Evolutionary conservation across 2,888 invertebrate species (phyloP), one percentile per base, ranked within the genome.

Genomic region (Acleris holmiana): DNA sequence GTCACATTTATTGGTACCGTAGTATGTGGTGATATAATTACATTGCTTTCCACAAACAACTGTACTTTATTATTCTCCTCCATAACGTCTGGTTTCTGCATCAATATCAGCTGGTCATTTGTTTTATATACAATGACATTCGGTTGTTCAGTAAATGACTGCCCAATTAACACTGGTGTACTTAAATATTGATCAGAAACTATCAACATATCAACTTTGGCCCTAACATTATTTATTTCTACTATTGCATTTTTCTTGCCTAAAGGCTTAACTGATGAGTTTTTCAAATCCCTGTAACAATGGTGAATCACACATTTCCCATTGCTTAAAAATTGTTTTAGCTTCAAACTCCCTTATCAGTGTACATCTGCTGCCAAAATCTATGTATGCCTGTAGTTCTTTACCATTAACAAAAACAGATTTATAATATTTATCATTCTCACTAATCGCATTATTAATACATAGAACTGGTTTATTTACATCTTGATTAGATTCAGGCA

Each of bases 151-250:
- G n/a, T n/a, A n/a, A n/a, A n/a, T n/a, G n/a, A n/a, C n/a, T n/a
- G n/a, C n/a, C n/a, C n/a, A n/a, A n/a, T n/a, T n/a, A n/a, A n/a
- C n/a, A n/a, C n/a, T n/a, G n/a, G n/a, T n/a, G n/a, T n/a, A n/a
- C n/a, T n/a, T n/a, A n/a, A n/a, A n/a, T n/a, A n/a, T n/a, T n/a
- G n/a, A n/a, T n/a, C n/a, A n/a, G n/a, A n/a, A n/a, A n/a, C n/a
- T n/a, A n/a, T 6, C 13, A 41, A 23, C 23, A 23, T n/a, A 6
- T 41, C 41, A 41, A 41, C 41, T n/a, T 13, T 6, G 8, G 41
- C 41, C 13, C 41, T 41, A 41, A n/a, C n/a, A 41, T 41, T 41
- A 41, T 41, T n/a, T n/a, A 41, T n/a, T 41, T 41, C 41, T n/a
- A 41, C n/a, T 6, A 41, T 13, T 15, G 41, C 41, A 5, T 41